A percentile compares a stretch with the other conserved stretches of the same genome.
These are phyloP conservation scores for Lontra canadensis DNA, from an alignment of 2,113 vertebrate genomes.

Conservation along the genomic window DNA sequence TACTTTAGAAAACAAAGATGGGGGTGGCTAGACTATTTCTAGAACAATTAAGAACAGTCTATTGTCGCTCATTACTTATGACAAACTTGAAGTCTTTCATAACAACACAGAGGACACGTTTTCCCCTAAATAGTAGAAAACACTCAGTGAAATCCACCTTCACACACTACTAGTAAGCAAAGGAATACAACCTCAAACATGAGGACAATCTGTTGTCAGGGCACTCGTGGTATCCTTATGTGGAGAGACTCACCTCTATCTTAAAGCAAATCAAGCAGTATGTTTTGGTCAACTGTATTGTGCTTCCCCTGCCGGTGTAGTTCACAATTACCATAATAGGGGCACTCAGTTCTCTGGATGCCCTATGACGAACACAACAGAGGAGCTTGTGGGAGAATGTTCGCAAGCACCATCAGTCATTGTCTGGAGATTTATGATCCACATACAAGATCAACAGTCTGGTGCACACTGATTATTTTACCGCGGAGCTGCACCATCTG, in stretches of 20 bases:
- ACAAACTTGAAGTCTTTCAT: not conserved
- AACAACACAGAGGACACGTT: not conserved
- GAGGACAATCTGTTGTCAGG: not conserved
- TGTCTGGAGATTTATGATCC: slow-evolving; percentile 34
- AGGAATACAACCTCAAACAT: not conserved
- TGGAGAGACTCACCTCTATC: not conserved
- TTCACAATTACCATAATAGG: not conserved
- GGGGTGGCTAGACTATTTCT: not conserved
- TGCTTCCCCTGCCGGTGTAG: not conserved
- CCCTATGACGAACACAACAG: not conserved
- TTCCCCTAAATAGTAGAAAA: not conserved
- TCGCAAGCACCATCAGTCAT: not conserved
- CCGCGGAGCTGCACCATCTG: slow-evolving; percentile 35
- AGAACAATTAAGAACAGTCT: not conserved
- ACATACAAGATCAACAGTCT: slow-evolving; percentile 9
- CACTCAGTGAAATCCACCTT: not conserved
- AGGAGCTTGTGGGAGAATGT: slow-evolving; percentile 20
- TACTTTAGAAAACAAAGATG: slow-evolving; percentile 17
- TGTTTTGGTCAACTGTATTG: not conserved
- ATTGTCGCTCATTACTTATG: slow-evolving; percentile 10
- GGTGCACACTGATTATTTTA: slow-evolving; percentile 3
- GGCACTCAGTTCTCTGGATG: not conserved
- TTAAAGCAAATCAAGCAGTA: not conserved
- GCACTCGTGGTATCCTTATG: not conserved
- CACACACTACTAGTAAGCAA: not conserved